These are phyloP conservation scores for Cynopterus brachyotis DNA, from an alignment of 2,113 vertebrate species.

Conservation along the genomic window DNA sequence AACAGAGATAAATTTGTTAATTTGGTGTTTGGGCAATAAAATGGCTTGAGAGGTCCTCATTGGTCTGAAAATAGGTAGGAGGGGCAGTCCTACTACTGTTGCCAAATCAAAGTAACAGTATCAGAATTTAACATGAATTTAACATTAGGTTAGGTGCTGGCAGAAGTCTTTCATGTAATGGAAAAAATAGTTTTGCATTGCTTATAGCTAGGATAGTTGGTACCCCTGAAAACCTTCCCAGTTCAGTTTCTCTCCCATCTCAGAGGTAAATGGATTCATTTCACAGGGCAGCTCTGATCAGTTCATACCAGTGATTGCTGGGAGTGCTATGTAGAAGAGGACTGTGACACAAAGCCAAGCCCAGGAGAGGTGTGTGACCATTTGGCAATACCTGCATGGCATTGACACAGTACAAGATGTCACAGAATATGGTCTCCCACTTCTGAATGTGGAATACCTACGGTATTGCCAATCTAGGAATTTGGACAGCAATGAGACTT, in stretches of 20 bases:
- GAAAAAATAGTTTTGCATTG: background rate
- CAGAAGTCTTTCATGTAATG: background rate
- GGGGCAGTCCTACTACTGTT: background rate
- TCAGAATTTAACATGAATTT: background rate
- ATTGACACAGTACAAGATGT: background rate
- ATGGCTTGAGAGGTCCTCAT: background rate
- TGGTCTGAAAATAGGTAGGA: background rate
- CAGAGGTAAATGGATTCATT: background rate
- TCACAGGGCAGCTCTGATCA: background rate
- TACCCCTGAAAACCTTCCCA: background rate
- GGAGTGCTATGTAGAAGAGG: background rate
- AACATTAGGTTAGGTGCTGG: background rate
- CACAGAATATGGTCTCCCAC: background rate
- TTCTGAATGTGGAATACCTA: background rate
- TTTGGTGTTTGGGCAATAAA: background rate
- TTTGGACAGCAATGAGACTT: background rate
- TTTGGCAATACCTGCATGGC: background rate
- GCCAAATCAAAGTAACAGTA: background rate
- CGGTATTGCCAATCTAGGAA: background rate
- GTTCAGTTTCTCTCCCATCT: background rate
- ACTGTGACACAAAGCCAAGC: background rate
- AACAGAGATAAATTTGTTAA: background rate
- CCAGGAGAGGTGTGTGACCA: background rate
- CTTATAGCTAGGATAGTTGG: background rate
- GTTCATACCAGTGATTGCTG: background rate